phyloP scores from a whole-genome alignment of 53 echinoderm and acorn worm species.

The Paracentrotus lividus region DNA sequence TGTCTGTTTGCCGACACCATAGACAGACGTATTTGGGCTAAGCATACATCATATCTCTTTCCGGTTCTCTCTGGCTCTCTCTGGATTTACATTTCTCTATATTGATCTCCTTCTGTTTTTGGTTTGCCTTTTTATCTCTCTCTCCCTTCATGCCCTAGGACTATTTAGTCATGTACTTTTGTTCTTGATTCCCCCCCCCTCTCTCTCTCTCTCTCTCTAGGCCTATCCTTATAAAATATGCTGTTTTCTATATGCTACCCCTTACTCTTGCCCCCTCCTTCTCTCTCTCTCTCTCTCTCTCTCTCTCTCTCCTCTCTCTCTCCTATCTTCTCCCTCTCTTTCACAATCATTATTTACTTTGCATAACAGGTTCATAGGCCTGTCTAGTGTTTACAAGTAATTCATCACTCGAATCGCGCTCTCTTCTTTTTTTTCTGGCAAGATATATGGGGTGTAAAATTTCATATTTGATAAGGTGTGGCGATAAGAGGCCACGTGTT shows the following conservation, averaged over 20 bases:
- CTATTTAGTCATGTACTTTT: not conserved
- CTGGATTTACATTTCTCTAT: too few relatives aligned
- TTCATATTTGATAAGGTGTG: slow-evolving; percentile 37
- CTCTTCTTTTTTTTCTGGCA: not conserved
- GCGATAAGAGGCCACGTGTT: slow-evolving; percentile 26
- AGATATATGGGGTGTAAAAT: slow-evolving; percentile 49
- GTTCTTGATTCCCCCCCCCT: not conserved
- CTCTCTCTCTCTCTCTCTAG: not conserved
- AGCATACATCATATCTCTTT: slow-evolving; percentile 45
- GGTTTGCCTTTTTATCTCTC: not conserved
- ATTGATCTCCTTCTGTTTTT: too few relatives aligned
- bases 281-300: not conserved
- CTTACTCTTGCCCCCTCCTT: not conserved
- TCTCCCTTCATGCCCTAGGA: not conserved
- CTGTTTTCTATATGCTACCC: not conserved
- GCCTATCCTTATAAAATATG: too few relatives aligned
- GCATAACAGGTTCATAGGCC: slow-evolving; percentile 23
- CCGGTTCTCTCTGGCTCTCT: not conserved
- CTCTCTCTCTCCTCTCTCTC: not conserved
- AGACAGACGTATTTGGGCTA: slow-evolving; percentile 63
- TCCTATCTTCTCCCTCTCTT: not conserved
- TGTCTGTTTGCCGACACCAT: slow-evolving; percentile 54
- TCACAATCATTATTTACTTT: not conserved
- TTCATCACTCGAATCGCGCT: slow-evolving; percentile 9
- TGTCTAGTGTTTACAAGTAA: slow-evolving; percentile 38